Evolutionary conservation across 1,140 invertebrate genomes (phyloP).

Genomic region (Halotydeus destructor): DNA sequence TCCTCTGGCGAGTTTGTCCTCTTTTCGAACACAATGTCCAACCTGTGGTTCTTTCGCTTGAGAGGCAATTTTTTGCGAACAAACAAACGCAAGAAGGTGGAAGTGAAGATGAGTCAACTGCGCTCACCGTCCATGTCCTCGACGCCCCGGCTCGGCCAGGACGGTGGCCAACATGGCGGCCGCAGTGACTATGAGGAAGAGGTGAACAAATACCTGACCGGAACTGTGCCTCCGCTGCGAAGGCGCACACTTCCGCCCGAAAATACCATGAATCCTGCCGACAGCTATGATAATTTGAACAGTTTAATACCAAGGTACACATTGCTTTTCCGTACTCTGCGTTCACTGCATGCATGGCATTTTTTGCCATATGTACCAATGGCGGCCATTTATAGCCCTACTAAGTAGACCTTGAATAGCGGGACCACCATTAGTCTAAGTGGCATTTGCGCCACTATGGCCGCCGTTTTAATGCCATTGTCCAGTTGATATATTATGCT

Average conservation of each 20-base stretch:
- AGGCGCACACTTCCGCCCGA: conserved; percentile 23
- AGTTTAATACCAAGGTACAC: conserved; percentile 81
- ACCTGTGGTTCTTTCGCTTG: conserved; percentile 74
- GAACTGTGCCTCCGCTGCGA: conserved; percentile 19
- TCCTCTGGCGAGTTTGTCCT: no score
- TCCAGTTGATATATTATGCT: no score
- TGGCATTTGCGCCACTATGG: no score
- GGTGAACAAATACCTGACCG: conserved; percentile 10
- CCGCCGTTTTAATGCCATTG: no score
- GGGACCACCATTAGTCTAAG: no score
- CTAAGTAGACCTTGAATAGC: no score
- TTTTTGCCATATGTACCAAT: no score
- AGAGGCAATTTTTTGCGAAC: conserved; percentile 26
- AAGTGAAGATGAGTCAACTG: not conserved
- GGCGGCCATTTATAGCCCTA: no score
- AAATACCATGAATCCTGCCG: conserved; percentile 47
- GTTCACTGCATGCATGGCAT: no score
- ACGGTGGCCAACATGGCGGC: not conserved
- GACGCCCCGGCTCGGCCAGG: not conserved
- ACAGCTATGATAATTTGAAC: conserved; percentile 72
- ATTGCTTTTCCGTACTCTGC: no score
- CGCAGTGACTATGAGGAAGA: not conserved
- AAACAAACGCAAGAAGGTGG: not conserved
- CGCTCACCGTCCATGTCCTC: conserved; percentile 2
- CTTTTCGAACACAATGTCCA: conserved; percentile 40